Conservation (phyloP, 2,797 vertebrate species). For the Choloepus didactylus region DNA sequence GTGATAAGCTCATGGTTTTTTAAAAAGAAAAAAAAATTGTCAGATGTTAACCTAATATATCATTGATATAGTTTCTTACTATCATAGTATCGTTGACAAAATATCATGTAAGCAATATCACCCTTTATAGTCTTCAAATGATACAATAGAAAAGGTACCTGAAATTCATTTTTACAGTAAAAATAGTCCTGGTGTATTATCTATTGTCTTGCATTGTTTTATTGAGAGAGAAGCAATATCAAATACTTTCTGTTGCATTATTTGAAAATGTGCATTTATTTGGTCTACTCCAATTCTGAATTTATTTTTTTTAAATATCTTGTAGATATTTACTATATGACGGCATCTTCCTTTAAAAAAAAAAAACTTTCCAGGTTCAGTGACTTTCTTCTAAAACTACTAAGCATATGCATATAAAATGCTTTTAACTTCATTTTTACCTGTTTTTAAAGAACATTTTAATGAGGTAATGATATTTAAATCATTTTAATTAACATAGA, state of each 20-base stretch:
- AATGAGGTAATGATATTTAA: neutral
- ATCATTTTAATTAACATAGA: neutral
- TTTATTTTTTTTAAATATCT: conserved; percentile 31
- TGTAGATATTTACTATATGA: conserved; percentile 30
- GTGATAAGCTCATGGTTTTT: conserved; percentile 70
- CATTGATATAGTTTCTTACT: conserved; percentile 71
- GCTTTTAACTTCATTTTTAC: neutral
- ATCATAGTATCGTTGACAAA: conserved; percentile 71
- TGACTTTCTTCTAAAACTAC: neutral
- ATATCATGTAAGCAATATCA: conserved; percentile 69
- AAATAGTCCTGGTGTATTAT: conserved; percentile 40
- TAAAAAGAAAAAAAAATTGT: conserved; percentile 70
- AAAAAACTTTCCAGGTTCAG: neutral
- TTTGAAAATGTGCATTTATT: conserved; percentile 55
- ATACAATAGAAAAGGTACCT: conserved; percentile 44
- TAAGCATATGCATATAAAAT: neutral
- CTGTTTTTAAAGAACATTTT: neutral
- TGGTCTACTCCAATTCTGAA: neutral
- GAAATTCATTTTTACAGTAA: conserved; percentile 60
- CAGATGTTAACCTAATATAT: conserved; percentile 74
- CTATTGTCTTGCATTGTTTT: conserved; percentile 58
- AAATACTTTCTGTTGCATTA: neutral
- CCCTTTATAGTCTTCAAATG: conserved; percentile 65
- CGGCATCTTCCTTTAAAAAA: neutral
- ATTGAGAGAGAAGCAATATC: conserved; percentile 66